These are phyloP conservation scores for Sogatella furcifera DNA, from an alignment of 1,140 invertebrate genomes.

Conservation along the genomic window DNA sequence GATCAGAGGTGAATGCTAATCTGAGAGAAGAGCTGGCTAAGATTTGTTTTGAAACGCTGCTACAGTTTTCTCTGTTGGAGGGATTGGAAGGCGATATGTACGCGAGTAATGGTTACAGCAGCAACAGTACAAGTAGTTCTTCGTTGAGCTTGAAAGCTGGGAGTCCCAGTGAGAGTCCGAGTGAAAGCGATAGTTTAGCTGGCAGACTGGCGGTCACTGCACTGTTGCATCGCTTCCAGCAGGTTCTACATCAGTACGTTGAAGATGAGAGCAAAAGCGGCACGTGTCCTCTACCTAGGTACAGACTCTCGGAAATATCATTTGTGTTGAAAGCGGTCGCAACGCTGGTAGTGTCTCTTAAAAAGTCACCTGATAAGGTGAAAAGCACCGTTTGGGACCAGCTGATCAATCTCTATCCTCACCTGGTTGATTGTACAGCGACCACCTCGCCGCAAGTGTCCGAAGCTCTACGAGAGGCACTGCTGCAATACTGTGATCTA, in stretches of 20 bases:
- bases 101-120: conserved; percentile 21
- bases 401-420: conserved; percentile 81
- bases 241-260: conserved; percentile 80
- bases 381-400: conserved; percentile 85
- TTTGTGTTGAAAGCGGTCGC: conserved; percentile 94
- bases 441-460: conserved; percentile 63
- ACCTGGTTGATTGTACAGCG: conserved; percentile 79
- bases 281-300: conserved; percentile 84
- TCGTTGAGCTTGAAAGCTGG: neutral
- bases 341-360: conserved; percentile 81
- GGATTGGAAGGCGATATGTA: conserved; percentile 41
- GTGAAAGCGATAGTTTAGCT: conserved; percentile 46
- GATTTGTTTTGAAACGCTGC: conserved; percentile 88
- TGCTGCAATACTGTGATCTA: conserved; percentile 80
- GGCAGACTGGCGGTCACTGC: conserved; percentile 83
- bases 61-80: conserved; percentile 82
- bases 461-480: conserved; percentile 69
- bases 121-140: neutral
- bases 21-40: conserved; percentile 90
- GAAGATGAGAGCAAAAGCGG: conserved; percentile 80
- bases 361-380: conserved; percentile 79
- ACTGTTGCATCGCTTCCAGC: conserved; percentile 82
- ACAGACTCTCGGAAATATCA: conserved; percentile 88
- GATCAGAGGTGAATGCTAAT: conserved; percentile 72
- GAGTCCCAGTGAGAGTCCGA: neutral